Evolutionary conservation across 1,140 invertebrate genomes (phyloP).

Genomic region (Listronotus bonariensis): DNA sequence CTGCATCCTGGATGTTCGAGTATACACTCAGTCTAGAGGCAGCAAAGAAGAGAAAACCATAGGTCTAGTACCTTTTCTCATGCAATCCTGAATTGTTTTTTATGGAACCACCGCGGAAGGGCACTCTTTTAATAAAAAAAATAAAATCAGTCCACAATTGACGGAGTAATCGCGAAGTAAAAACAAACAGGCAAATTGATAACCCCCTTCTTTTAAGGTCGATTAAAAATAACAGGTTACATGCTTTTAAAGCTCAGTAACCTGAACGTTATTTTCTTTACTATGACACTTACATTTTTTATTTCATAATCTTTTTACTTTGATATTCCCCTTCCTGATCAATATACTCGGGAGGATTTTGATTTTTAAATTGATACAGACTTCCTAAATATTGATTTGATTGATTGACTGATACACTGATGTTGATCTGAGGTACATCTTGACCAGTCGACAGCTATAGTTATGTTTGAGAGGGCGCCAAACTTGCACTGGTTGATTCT

Average conservation of each 20-base stretch:
- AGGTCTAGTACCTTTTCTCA: too few species aligned
- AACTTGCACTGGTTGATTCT: constrained; percentile 73
- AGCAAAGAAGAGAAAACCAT: too few species aligned
- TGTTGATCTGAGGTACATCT: constrained; percentile 45
- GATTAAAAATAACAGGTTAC: too few species aligned
- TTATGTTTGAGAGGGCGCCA: constrained; percentile 73
- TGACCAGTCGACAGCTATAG: constrained; percentile 67
- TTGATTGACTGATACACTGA: constrained; percentile 13
- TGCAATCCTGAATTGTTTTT: too few species aligned
- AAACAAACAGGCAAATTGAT: too few species aligned
- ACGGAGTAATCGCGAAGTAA: too few species aligned
- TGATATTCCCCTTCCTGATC: constrained; percentile 9
- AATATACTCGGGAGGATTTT: constrained; percentile 16
- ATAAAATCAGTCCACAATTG: too few species aligned
- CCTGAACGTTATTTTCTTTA: background rate
- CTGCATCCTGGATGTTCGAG: too few species aligned
- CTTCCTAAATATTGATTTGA: constrained; percentile 19
- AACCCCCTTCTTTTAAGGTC: too few species aligned
- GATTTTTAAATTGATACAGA: constrained; percentile 28
- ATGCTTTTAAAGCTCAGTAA: background rate
- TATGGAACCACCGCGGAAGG: too few species aligned
- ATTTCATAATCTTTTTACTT: constrained; percentile 3
- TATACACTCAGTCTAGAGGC: too few species aligned
- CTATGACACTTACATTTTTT: constrained; percentile 10
- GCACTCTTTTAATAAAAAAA: too few species aligned